Evolutionary conservation across 2,888 invertebrate species (phyloP), one percentile per base, ranked within the genome.

Genomic region (Cremastinae sp.): DNA sequence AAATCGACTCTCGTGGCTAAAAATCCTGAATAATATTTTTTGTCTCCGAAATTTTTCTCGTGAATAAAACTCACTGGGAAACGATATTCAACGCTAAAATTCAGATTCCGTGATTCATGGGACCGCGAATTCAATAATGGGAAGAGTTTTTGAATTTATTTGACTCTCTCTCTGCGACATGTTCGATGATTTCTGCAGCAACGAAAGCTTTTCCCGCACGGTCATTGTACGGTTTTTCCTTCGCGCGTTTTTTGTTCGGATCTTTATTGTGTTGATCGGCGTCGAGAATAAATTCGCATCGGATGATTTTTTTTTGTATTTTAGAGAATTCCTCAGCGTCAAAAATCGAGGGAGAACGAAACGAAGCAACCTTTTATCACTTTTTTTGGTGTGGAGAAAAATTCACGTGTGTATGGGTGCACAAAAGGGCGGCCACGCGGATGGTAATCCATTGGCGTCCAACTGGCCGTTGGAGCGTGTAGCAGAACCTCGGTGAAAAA

Each of bases 361-460:
- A 10, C 62, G 28, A 45, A 43, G 35, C 71, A 55, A 55, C 35
- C 22, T 18, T 51, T 20, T 35, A 45, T 61, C 14, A 43, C 35
- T 12, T 28, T 20, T 14, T 12, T 53, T 2, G 14, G 10, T 10
- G 28, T 20, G 28, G 12, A n/a, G n/a, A 49, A 18, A 22, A 9
- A 45, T 9, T 12, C 10, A 5, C 1, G 43, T 3, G 12, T 7
- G 14, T 45, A 14, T 45, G 10, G 16, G 8, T 12, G 18, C n/a
- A n/a, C 22, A 10, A 47, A 51, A 28, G 37, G 47, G 55, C 53
- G 12, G 35, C 47, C 37, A 68, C 55, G 61, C 39, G 39, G 20
- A 55, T 41, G 35, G 72, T 72, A 68, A 75, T 68, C 71, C 66
- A 75, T 75, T 75, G 66, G 53, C 51, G 72, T 68, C 56, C 66